A percentile compares a stretch with the other conserved stretches of the same genome.
phyloP scores from a whole-genome alignment of 2,797 vertebrate species.

The Emys orbicularis region DNA sequence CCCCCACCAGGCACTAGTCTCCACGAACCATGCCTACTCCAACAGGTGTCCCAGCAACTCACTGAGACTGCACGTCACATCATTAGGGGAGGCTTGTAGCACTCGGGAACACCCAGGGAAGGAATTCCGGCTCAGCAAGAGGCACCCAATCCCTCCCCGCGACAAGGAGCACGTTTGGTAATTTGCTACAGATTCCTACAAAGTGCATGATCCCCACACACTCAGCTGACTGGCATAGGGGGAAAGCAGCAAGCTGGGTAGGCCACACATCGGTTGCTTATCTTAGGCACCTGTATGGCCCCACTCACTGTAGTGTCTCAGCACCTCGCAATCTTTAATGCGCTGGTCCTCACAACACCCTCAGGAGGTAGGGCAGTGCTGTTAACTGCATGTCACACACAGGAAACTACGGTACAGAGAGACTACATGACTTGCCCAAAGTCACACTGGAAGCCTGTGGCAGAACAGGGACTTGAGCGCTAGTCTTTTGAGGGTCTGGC shows the following conservation, averaged over 20 bases:
- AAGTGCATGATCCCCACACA: neutral
- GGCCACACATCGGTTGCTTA: neutral
- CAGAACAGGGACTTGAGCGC: neutral
- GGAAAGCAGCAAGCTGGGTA: neutral
- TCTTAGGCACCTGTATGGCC: neutral
- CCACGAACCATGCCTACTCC: neutral
- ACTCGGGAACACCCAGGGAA: neutral
- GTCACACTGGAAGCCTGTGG: fast-evolving
- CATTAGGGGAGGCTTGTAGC: neutral
- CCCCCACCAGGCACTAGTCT: neutral
- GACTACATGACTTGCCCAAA: neutral
- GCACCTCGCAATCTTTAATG: neutral
- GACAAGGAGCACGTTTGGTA: neutral
- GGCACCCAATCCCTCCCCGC: neutral
- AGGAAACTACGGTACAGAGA: neutral
- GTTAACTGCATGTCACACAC: neutral
- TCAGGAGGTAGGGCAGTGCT: no score
- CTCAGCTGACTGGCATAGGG: neutral
- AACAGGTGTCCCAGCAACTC: neutral
- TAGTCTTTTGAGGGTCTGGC: neutral
- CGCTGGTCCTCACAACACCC: neutral
- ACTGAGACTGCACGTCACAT: neutral
- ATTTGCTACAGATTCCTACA: neutral
- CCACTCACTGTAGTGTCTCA: neutral
- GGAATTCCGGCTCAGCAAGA: no score